Conservation (phyloP, 2,888 invertebrate species). For the Alitta virens region DNA sequence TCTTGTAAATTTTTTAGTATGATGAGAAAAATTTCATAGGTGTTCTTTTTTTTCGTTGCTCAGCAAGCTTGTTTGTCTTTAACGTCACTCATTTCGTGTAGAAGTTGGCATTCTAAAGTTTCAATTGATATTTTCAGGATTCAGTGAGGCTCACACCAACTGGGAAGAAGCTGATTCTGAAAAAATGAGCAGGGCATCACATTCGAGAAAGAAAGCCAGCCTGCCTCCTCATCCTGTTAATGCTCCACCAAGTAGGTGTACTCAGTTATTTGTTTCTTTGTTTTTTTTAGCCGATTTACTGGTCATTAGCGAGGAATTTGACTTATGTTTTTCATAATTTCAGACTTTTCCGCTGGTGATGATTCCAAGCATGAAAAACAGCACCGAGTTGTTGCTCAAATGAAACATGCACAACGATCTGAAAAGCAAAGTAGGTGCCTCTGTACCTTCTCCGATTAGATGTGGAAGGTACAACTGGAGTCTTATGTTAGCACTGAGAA, state of each 20-base stretch:
- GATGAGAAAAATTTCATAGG: too few relatives aligned
- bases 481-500: neutral
- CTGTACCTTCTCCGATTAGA: neutral
- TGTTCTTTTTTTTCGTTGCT: neutral
- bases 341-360: neutral
- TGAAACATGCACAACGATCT: slow-evolving; percentile 10
- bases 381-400: neutral
- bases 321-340: neutral
- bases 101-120: neutral
- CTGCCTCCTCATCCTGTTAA: too few relatives aligned
- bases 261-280: too few relatives aligned
- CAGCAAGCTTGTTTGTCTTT: neutral
- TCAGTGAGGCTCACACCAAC: slow-evolving; percentile 9
- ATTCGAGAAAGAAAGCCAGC: too few relatives aligned
- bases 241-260: too few relatives aligned
- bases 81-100: neutral
- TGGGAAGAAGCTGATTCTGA: neutral
- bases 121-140: slow-evolving; percentile 2
- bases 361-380: slow-evolving; percentile 5
- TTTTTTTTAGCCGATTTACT: too few relatives aligned
- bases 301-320: too few relatives aligned
- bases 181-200: too few relatives aligned
- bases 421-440: slow-evolving; percentile 11
- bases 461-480: neutral
- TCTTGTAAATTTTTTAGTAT: too few relatives aligned